These are phyloP conservation scores for Drosophila koepferae DNA, from an alignment of 2,888 invertebrate species.

Conservation along the genomic window DNA sequence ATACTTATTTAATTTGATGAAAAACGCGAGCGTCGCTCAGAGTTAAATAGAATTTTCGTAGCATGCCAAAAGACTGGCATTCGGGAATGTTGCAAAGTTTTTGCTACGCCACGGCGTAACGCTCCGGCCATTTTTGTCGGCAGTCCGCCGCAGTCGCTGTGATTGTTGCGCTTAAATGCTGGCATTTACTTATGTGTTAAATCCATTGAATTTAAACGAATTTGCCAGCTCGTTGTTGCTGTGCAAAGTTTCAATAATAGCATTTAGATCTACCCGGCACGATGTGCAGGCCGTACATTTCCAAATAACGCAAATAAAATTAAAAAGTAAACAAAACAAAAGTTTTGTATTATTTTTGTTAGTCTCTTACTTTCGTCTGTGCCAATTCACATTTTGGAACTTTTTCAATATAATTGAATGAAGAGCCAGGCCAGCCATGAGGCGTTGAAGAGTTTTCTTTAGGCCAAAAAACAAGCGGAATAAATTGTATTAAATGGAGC, in stretches of 20 bases:
- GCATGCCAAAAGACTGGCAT: constrained; percentile 1
- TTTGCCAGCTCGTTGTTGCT: constrained; percentile 38
- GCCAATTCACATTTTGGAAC: constrained; percentile 8
- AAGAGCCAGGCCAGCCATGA: not conserved
- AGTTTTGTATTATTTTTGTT: constrained; percentile 7
- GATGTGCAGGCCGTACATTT: constrained; percentile 14
- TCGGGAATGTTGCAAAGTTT: constrained; percentile 2
- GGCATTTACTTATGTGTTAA: constrained; percentile 54
- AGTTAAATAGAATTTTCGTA: constrained; percentile 66
- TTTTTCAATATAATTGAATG: constrained; percentile 19
- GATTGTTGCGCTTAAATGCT: constrained; percentile 43
- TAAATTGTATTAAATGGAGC: not conserved
- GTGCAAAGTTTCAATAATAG: constrained; percentile 30
- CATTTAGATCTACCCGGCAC: constrained; percentile 21
- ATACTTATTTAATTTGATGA: constrained; percentile 64
- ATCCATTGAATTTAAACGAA: constrained; percentile 63
- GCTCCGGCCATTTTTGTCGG: not conserved
- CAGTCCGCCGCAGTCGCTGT: constrained; percentile 5
- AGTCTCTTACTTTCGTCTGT: not conserved
- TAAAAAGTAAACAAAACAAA: constrained; percentile 12
- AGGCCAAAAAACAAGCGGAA: not conserved
- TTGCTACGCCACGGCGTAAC: constrained; percentile 7
- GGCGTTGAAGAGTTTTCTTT: not conserved
- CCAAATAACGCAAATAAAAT: constrained; percentile 18
- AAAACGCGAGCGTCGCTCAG: constrained; percentile 40